A percentile compares a stretch with the other conserved stretches of the same genome.
These are phyloP conservation scores for Caenorhabditis doughertyi DNA, from an alignment of 2,888 invertebrate species.

Conservation along the genomic window DNA sequence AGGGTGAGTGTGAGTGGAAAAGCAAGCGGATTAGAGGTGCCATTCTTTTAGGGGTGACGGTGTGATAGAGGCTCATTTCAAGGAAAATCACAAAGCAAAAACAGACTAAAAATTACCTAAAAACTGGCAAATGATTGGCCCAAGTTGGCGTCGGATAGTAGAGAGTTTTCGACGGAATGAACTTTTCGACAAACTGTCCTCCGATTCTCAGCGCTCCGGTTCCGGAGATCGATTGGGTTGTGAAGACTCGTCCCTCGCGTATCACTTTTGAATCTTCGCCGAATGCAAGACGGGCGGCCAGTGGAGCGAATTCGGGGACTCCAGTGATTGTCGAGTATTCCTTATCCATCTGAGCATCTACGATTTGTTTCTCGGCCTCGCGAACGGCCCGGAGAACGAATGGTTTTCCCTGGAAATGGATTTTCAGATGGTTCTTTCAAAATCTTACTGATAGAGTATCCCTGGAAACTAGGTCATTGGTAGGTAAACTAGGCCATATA, in stretches of 20 bases:
- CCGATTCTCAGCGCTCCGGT: conserved; percentile 96
- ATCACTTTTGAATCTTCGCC: conserved; percentile 88
- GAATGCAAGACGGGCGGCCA: conserved; percentile 90
- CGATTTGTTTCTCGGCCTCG: conserved; percentile 91
- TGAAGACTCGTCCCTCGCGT: conserved; percentile 82
- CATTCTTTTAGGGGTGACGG: no score
- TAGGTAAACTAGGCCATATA: no score
- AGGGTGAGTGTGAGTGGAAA: neutral
- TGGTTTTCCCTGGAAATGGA: conserved; percentile 88
- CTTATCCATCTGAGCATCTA: conserved; percentile 89
- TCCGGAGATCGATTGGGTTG: conserved; percentile 94
- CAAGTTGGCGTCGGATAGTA: conserved; percentile 95
- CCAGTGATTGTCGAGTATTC: conserved; percentile 95
- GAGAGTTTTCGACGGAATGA: conserved; percentile 88
- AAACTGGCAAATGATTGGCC: conserved; percentile 98
- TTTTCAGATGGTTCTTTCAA: no score
- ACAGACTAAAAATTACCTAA: conserved; percentile 86
- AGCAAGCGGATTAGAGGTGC: neutral
- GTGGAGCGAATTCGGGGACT: conserved; percentile 89
- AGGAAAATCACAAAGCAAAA: neutral
- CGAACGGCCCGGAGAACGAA: conserved; percentile 97
- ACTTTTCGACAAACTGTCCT: conserved; percentile 89
- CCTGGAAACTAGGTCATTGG: no score
- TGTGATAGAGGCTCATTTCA: neutral
- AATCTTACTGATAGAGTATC: no score